Evolutionary conservation across 2,113 vertebrate species (phyloP), one percentile per base, ranked within the genome.

Genomic region (Catharus bicknelli): DNA sequence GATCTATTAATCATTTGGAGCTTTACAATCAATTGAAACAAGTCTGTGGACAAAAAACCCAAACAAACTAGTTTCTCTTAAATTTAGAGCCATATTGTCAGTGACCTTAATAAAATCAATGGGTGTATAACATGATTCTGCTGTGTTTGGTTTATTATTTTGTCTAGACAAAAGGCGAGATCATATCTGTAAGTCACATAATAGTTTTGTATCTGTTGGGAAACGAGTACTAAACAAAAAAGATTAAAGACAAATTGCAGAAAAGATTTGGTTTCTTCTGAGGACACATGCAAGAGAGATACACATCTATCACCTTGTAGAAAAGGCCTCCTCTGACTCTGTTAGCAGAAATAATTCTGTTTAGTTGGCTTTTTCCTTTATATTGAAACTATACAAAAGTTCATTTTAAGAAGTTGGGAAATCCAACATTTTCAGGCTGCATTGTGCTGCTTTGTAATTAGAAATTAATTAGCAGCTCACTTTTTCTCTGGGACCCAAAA

Each of bases 131-230:
- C 88, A 89, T 54, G 69, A 83, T 90, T 96, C 66, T 90, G 62
- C 77, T 76, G 58, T 38, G 57, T 79, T 73, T 53, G 59, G 63
- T 26, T 90, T 95, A 91, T 95, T 96, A 91, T 94, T 95, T 90
- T 81, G 88, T 95, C 95, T 94, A 93, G 92, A 96, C 83, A 85
- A 92, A 94, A 90, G 74, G 69, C 20, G 0, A 95, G 86, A 93
- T 92, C 66, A 51, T 89, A 93, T 94, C 91, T 95, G 47, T 81
- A 94, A 94, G 88, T 64, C 88, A 87, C 77, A 34, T 30, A 82
- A 78, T 19, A 86, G 62, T 69, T 94, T 64, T 76, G 58, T 92
- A 79, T 76, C 74, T 87, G 53, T 38, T 87, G 75, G 58, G 55
- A 69, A 92, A 82, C 54, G 5, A 76, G 38, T 5, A 61, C 73